Base-by-base conservation (phyloP, 1,140 invertebrate species). In the Galleria mellonella region DNA sequence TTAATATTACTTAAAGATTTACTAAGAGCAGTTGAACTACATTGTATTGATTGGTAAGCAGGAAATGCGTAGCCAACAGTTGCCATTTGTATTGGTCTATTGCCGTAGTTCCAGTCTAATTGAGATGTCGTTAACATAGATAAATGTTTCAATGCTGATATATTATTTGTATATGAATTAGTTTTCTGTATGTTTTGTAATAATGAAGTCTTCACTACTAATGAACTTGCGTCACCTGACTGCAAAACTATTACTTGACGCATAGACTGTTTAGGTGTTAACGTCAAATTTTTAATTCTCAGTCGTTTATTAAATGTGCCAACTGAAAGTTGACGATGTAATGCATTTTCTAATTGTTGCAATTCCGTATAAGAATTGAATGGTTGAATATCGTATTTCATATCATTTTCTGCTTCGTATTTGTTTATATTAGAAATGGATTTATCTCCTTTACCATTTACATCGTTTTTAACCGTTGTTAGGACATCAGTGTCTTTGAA, bases 31-130 rank as follows among this genome's bases (percentile, higher is more conserved):
- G n/a, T 44, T n/a, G 32, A 31, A 15, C 10, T 37, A 13, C 14
- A 14, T 15, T 35, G 36, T 17, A 33, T 10, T 0, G 30, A 10
- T 30, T 35, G 17, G 36, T 51, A 55, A 13, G 51, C 36, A 15
- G 74, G 62, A 41, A 78, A 72, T 37, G 64, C 62, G 37, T 73
- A 83, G 17, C 72, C 76, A 10, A 81, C 57, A 4, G 78, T 77
- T 27, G 74, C 42, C 32, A 76, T 53, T 45, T 78, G 67, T 41
- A 67, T 46, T 7, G 77, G 72, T 42, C 76, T 59, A 9, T 55
- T 55, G 12, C 58, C 9, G 17, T 60, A 61, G 12, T 10, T 57
- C 45, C 59, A 65, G 36, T 71, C 55, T 15, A 70, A 27, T 50
- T 61, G 23, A 14, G 52, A 43, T 36, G 67, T 70, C 0, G 66